Evolutionary conservation across 2,888 invertebrate genomes (phyloP), one percentile per base, ranked within the genome.

Genomic region (Trichogramma evanescens): DNA sequence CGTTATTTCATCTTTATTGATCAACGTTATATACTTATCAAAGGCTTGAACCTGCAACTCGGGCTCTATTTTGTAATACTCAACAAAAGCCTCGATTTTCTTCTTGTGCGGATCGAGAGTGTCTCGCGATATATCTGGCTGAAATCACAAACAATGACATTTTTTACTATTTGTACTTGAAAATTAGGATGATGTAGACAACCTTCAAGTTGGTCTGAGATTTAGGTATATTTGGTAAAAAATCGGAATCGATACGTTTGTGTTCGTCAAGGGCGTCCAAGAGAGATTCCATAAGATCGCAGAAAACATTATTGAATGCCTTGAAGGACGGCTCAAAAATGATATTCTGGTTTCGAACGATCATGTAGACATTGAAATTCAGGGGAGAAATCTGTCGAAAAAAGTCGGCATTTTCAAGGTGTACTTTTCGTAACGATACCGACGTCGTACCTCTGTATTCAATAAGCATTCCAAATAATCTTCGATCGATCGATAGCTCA

Each of bases 381-480:
- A 26, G 26, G 26, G 26, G 26, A 26, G 26, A 26, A 26, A 26
- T 26, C 83, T 83, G 89, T 90, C 71, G 56, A 76, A 54, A 48
- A 42, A 60, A 59, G 65, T n/a, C 48, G 63, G 51, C 55, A 13
- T 56, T 42, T 60, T 26, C 56, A 39, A 39, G n/a, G 0, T 38
- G 1, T 51, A 51, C 4, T 53, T 43, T 54, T 54, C 9, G 43
- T 38, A 43, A 10, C 39, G n/a, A 5, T 2, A 46, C n/a, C 26
- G 53, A 0, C 53, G 43, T 5, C 6, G 9, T 82, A 93, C 93
- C 73, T 86, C 85, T 66, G 88, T 86, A 72, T 90, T 89, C 66
- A 87, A 82, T 44, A 95, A 83, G 67, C 90, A 91, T 54, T 88
- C 80, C 1, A 89, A 86, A 72, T 86, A 95, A 66, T 89, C 89